Percentiles rank a stretch among this genome's conserved stretches.
These are phyloP conservation scores for Saturnia japonica DNA, from an alignment of 2,888 invertebrate species.

Conservation along the genomic window DNA sequence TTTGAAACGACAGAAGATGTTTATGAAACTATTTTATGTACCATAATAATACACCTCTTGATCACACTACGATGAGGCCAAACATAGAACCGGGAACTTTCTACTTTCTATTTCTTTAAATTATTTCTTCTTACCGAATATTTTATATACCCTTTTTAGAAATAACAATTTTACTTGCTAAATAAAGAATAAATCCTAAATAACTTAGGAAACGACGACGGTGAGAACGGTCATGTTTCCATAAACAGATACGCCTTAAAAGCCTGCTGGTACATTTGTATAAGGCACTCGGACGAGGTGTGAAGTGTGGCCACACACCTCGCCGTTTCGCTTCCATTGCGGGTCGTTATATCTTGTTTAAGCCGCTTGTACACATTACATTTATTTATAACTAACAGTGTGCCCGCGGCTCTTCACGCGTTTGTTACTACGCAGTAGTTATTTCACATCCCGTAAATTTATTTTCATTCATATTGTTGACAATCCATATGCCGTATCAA, in stretches of 20 bases:
- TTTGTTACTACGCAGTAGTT: too few species aligned
- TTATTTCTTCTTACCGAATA: not conserved
- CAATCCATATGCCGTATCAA: too few species aligned
- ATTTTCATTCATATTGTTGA: too few species aligned
- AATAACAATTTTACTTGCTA: not conserved
- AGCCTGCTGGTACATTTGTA: slow-evolving; percentile 43
- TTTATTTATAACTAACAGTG: not conserved
- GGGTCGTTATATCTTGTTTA: slow-evolving; percentile 24
- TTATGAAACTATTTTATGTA: not conserved
- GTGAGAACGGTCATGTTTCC: slow-evolving; percentile 14
- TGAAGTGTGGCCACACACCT: slow-evolving; percentile 50
- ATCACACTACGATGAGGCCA: too few species aligned
- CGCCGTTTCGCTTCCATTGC: slow-evolving; percentile 26
- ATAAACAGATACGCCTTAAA: slow-evolving; percentile 30
- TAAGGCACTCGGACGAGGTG: slow-evolving; percentile 40
- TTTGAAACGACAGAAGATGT: not conserved
- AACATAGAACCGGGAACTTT: too few species aligned
- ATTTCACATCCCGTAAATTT: too few species aligned
- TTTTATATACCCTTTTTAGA: not conserved
- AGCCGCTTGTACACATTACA: slow-evolving; percentile 19
- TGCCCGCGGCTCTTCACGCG: too few species aligned
- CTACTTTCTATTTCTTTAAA: not conserved
- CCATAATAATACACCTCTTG: not conserved
- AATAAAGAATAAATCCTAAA: slow-evolving; percentile 7
- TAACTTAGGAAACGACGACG: not conserved